These are phyloP conservation scores for Astur gentilis DNA, from an alignment of 2,113 vertebrate species.

Conservation along the genomic window DNA sequence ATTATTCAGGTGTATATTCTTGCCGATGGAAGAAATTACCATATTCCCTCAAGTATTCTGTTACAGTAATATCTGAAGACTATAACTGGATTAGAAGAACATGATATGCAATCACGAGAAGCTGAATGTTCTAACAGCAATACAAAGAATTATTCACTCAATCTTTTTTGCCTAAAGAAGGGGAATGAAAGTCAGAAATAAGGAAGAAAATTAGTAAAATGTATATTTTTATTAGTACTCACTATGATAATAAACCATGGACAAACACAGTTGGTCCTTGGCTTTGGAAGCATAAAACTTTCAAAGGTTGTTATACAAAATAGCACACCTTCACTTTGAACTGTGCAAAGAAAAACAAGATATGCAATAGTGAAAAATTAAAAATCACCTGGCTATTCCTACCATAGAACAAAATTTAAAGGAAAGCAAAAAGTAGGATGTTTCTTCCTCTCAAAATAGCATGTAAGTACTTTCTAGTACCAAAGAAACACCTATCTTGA, in stretches of 20 bases:
- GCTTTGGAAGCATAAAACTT: neutral
- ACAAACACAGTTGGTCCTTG: neutral
- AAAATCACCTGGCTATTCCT: neutral
- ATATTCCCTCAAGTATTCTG: neutral
- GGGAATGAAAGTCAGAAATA: neutral
- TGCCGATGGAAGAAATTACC: neutral
- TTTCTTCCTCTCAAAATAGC: neutral
- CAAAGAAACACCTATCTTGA: neutral
- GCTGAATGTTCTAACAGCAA: neutral
- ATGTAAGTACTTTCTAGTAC: neutral
- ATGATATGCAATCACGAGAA: neutral
- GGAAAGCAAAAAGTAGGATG: neutral
- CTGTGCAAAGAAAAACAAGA: neutral
- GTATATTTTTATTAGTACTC: neutral
- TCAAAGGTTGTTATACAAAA: neutral
- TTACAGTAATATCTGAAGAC: neutral
- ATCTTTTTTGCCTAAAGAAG: neutral
- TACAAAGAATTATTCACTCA: neutral
- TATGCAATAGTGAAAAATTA: neutral
- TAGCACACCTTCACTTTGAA: neutral
- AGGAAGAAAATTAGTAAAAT: neutral
- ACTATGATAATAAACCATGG: neutral
- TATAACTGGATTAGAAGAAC: neutral
- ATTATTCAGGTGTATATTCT: neutral
- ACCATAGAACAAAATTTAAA: neutral